Percentiles rank a stretch among this genome's conserved stretches.
phyloP scores from a whole-genome alignment of 2,888 invertebrate genomes.

The Plagodis pulveraria region DNA sequence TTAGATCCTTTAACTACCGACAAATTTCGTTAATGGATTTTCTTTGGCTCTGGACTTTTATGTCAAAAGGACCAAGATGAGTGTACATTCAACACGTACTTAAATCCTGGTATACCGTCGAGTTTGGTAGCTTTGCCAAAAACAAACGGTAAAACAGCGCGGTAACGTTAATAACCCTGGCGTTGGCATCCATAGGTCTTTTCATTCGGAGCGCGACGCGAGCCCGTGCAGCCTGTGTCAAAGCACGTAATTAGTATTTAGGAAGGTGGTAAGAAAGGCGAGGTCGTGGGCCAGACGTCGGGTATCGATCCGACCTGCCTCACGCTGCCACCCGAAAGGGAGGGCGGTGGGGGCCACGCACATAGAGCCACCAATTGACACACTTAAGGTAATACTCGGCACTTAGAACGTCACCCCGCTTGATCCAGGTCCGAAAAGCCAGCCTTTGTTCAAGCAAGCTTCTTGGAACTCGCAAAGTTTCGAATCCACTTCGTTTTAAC shows the following conservation, averaged over 20 bases:
- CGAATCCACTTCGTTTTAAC: constrained; percentile 13
- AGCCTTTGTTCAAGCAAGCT: constrained; percentile 29
- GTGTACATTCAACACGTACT: constrained; percentile 49
- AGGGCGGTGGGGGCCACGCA: constrained; percentile 74
- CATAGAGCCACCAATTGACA: constrained; percentile 84
- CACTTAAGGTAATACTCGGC: constrained; percentile 82
- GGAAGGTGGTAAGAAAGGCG: constrained; percentile 85
- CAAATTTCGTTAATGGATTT: constrained; percentile 13
- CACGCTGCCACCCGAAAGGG: constrained; percentile 67
- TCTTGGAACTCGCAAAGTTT: constrained; percentile 3
- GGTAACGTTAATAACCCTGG: constrained; percentile 74
- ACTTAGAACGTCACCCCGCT: constrained; percentile 67
- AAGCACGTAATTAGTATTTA: constrained; percentile 86
- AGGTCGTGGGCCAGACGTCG: constrained; percentile 87
- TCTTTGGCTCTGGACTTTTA: constrained; percentile 9
- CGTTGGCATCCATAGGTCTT: constrained; percentile 73
- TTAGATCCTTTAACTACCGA: constrained; percentile 24
- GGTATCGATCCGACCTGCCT: constrained; percentile 88
- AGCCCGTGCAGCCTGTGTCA: constrained; percentile 80
- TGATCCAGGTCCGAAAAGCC: constrained; percentile 54
- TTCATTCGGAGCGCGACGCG: constrained; percentile 75
- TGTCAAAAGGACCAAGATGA: constrained; percentile 34
- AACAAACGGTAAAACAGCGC: constrained; percentile 64
- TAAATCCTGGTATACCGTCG: constrained; percentile 38
- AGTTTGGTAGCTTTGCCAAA: constrained; percentile 57